Base-by-base conservation (phyloP, 1,140 invertebrate species). In the Stegodyphus mimosarum region DNA sequence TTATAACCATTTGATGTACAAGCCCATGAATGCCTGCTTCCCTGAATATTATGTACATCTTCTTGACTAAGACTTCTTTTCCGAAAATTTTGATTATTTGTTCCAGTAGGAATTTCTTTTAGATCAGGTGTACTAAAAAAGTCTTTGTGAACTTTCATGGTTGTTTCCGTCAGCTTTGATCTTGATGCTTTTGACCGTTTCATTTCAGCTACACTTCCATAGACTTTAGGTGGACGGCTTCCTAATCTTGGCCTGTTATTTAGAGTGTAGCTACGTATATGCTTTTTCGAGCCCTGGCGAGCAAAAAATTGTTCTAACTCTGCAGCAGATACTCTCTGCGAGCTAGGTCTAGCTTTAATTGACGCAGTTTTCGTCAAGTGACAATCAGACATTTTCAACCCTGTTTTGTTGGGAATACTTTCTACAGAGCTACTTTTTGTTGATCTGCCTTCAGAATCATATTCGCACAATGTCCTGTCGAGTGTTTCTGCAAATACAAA, bases 121-220 rank as follows among this genome's bases (percentile, higher is more conserved):
- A 97, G 90, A 90, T 97, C 96, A 0, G 96, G 96, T 48, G 96
- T 97, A 73, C 95, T 96, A 89, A 96, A 95, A 91, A 96, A 97
- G 86, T 95, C 94, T 79, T 96, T 93, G 87, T 96, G 95, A 15
- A 88, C 86, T 83, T 89, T 81, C 33, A 77, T 88, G 81, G 52
- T 17, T 64, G 50, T 33, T 52, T 86, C 75, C 66, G 55, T 52
- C 69, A 87, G 49, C 84, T 86, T 84, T 64, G 83, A 67, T 88
- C 78, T 74, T 77, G 81, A 87, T 70, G 78, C 87, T 92, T 93
- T 90, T 87, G 92, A 93, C 53, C 95, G 93, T 91, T 98, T 98
- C 96, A 98, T 98, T 91, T 98, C 96, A 0, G 96, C 95, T 72
- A 98, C 96, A 90, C 96, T 98, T 67, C 96, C 95, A 91, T 98